phyloP scores from a whole-genome alignment of 2,888 invertebrate species.

The Tenthredo amoena region DNA sequence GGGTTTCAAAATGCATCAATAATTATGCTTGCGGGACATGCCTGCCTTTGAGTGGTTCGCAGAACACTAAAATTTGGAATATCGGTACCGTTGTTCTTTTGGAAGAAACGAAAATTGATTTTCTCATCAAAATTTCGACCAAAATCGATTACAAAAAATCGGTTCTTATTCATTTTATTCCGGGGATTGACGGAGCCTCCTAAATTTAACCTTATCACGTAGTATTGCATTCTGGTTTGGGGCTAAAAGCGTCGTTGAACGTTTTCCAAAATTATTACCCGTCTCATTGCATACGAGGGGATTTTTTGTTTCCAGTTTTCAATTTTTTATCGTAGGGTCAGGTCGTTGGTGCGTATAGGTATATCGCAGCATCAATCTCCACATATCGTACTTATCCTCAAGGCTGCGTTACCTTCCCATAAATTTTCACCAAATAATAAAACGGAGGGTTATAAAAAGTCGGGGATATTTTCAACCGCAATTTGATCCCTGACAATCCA shows the following conservation, averaged over 20 bases:
- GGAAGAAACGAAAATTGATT: too few species aligned
- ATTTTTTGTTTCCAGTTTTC: neutral
- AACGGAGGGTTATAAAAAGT: neutral
- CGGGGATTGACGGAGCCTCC: neutral
- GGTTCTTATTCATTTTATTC: neutral
- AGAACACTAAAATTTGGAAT: too few species aligned
- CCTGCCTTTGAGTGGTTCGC: neutral
- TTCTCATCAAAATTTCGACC: too few species aligned
- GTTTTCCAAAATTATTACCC: neutral
- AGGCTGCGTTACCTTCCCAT: conserved; percentile 1
- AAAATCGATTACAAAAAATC: too few species aligned
- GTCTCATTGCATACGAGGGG: neutral
- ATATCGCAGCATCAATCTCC: conserved; percentile 29
- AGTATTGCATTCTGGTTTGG: neutral
- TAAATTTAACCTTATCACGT: neutral
- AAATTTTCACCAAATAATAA: conserved; percentile 19
- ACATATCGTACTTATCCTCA: conserved; percentile 30
- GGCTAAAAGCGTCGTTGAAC: neutral
- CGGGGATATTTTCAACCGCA: neutral
- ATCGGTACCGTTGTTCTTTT: too few species aligned
- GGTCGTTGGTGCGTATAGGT: neutral
- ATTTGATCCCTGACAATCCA: neutral
- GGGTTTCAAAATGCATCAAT: neutral
- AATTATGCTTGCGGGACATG: neutral
- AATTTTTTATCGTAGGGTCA: conserved; percentile 17